Base-by-base conservation (phyloP, 2,888 invertebrate genomes). In the Perizoma flavofasciatum region DNA sequence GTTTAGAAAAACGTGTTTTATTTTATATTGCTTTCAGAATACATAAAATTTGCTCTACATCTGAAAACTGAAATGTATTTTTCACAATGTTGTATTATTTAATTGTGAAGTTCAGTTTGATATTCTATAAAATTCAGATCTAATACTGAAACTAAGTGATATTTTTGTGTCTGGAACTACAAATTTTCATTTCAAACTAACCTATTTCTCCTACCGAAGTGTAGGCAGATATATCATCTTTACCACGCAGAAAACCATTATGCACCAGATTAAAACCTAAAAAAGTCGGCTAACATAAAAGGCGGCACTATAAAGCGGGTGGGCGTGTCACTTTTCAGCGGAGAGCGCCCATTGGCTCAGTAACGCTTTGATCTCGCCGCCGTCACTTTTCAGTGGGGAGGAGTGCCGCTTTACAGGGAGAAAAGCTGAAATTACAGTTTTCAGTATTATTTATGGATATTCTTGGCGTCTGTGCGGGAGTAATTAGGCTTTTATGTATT, bases 251-350 rank as follows among this genome's bases (percentile, higher is more conserved):
- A 41, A 35, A 45, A 59, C 22, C 44, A 50, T 47, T 49, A 43
- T 32, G 45, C 56, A 47, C 7, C 6, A 55, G 35, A 53, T 48
- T 47, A 60, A 56, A 65, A 56, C 40, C 59, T 59, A 22, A 59
- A 66, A 69, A 71, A 66, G 70, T 74, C 72, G 74, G 73, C 70
- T 53, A 65, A 77, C 65, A 75, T 79, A 70, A 77, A 83, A 78
- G 79, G 80, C 77, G 78, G 87, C 86, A 79, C 89, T 90, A 72
- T 81, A 85, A 65, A 92, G 91, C 84, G 91, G 85, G 83, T 89
- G 83, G 91, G 90, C 90, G 91, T 89, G 85, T 73, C 85, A 71
- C 90, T 90, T 82, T 89, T 86, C 85, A 91, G 89, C 78, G 88
- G 65, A 64, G 80, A 68, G 63, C 73, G 70, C 66, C 71, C 60